Conservation (phyloP, 2,888 invertebrate genomes). For the Diadegma fenestrale region DNA sequence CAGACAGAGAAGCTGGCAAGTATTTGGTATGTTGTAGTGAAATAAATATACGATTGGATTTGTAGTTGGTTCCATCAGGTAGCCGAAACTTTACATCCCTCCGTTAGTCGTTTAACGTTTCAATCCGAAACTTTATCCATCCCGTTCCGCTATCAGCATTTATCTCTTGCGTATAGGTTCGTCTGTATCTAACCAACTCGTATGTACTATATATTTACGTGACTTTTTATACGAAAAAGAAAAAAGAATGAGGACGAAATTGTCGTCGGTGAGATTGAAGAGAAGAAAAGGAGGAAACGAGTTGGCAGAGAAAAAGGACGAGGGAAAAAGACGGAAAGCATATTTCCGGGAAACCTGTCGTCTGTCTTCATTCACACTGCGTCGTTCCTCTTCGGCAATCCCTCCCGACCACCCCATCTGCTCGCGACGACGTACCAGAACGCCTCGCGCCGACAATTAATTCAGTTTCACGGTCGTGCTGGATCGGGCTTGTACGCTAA, state of each 20-base stretch:
- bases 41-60: slow-evolving; percentile 19
- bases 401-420: slow-evolving; percentile 2
- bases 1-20: background rate
- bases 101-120: slow-evolving; percentile 58
- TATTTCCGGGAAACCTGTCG: slow-evolving; percentile 45
- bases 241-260: slow-evolving; percentile 29
- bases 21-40: background rate
- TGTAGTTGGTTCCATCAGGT: slow-evolving; percentile 56
- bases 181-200: background rate
- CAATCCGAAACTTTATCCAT: slow-evolving; percentile 61
- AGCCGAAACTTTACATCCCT: slow-evolving; percentile 46
- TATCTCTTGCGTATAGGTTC: background rate
- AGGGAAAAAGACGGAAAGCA: slow-evolving; percentile 28
- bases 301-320: background rate
- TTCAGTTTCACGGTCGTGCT: slow-evolving; percentile 71
- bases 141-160: slow-evolving; percentile 30
- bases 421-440: slow-evolving; percentile 53
- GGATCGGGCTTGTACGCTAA: slow-evolving; percentile 69
- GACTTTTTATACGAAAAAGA: background rate
- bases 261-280: slow-evolving; percentile 18
- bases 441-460: slow-evolving; percentile 70
- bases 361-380: slow-evolving; percentile 33
- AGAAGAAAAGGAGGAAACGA: background rate
- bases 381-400: slow-evolving; percentile 6
- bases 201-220: background rate